Conservation (phyloP, 2,797 vertebrate species). For the Selene dorsalis region DNA sequence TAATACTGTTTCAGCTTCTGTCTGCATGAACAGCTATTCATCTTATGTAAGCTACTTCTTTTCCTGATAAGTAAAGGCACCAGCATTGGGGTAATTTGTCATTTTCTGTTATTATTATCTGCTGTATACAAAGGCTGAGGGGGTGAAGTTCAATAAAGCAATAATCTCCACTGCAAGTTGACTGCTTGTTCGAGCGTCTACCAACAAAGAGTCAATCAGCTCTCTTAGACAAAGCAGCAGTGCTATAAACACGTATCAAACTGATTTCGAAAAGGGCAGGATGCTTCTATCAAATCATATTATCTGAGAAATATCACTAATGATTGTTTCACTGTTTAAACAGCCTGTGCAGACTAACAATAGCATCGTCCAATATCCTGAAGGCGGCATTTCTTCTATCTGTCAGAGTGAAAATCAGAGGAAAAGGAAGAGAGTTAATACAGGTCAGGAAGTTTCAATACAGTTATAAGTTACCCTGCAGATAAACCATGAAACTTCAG, state of each 20-base stretch:
- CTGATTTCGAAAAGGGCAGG: conserved; percentile 1
- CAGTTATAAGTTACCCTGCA: conserved; percentile 16
- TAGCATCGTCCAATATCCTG: conserved; percentile 14
- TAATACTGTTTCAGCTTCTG: background rate
- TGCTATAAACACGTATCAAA: conserved; percentile 4
- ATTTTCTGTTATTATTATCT: background rate
- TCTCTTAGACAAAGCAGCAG: background rate
- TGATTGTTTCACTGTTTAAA: conserved; percentile 13
- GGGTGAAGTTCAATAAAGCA: conserved; percentile 3
- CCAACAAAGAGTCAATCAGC: background rate
- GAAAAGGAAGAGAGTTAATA: conserved; percentile 23
- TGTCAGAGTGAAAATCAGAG: conserved; percentile 36
- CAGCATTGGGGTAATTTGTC: background rate
- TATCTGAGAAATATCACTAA: conserved; percentile 7
- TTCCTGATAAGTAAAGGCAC: background rate
- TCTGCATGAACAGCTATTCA: background rate
- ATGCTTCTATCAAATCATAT: conserved; percentile 12
- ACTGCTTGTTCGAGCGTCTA: background rate
- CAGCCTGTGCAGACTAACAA: conserved; percentile 14
- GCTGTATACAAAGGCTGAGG: background rate
- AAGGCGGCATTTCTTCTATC: conserved; percentile 26
- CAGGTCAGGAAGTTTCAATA: conserved; percentile 27
- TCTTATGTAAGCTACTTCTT: background rate
- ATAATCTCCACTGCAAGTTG: background rate
- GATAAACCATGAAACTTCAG: conserved; percentile 2